Percentiles rank a stretch among this genome's conserved stretches.
Conservation (phyloP, 2,888 invertebrate genomes). For the Microctonus brassicae region DNA sequence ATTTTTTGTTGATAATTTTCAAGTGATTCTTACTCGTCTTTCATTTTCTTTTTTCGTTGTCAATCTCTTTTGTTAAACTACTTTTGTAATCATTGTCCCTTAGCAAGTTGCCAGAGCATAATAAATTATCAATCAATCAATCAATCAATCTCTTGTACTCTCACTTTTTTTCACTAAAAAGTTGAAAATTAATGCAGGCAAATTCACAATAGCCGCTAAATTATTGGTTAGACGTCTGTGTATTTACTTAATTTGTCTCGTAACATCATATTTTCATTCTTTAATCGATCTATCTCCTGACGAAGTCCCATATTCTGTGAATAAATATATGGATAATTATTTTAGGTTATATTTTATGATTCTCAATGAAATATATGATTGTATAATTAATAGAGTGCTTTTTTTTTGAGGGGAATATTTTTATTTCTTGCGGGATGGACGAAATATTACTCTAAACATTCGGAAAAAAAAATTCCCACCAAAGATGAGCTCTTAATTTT, state of each 20-base stretch:
- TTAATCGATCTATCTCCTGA: slow-evolving; percentile 90
- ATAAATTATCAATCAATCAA: too few species aligned
- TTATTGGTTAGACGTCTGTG: slow-evolving; percentile 81
- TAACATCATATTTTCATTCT: slow-evolving; percentile 91
- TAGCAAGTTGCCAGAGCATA: too few species aligned
- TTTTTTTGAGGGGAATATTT: too few species aligned
- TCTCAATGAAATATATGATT: background rate
- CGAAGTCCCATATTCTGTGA: slow-evolving; percentile 88
- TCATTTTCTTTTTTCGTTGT: slow-evolving; percentile 7
- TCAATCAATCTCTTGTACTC: slow-evolving; percentile 14
- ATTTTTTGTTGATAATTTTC: background rate
- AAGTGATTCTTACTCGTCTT: background rate
- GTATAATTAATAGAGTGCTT: background rate
- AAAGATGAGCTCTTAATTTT: too few species aligned
- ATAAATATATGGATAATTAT: slow-evolving; percentile 21
- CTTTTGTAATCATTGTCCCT: too few species aligned
- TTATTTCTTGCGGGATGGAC: too few species aligned
- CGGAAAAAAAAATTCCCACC: too few species aligned
- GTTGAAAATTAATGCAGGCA: background rate
- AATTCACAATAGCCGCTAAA: slow-evolving; percentile 42
- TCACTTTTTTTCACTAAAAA: slow-evolving; percentile 10
- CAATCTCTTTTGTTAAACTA: too few species aligned
- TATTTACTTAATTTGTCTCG: slow-evolving; percentile 91
- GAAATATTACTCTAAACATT: too few species aligned
- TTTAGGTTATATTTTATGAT: background rate